Percentiles rank a stretch among this genome's conserved stretches.
Conservation (phyloP, 1,140 invertebrate species). For the Pseudachorutes palmiensis region DNA sequence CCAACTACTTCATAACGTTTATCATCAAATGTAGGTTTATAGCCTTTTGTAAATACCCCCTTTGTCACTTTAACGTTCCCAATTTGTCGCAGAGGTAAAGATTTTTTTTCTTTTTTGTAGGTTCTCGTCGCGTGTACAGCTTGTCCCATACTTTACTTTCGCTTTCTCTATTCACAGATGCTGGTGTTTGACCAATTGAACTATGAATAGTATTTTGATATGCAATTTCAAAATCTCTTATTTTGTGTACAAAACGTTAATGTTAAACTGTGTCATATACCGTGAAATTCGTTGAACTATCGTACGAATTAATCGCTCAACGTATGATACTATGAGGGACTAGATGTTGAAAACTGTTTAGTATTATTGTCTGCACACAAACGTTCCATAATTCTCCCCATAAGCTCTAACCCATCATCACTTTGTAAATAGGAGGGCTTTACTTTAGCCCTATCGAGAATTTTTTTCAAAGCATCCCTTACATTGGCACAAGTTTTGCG, state of each 20-base stretch:
- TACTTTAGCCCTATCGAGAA: not conserved
- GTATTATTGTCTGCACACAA: not conserved
- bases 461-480: not conserved
- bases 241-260: constrained; percentile 14
- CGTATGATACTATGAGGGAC: not conserved
- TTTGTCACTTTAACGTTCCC: not conserved
- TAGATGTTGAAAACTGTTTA: not conserved
- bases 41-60: not conserved
- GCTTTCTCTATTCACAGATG: constrained; percentile 13
- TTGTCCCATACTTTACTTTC: constrained; percentile 16
- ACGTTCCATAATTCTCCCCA: not conserved
- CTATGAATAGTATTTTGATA: constrained; percentile 12
- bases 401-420: not conserved
- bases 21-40: not conserved
- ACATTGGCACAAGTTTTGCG: not conserved
- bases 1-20: not conserved
- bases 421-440: not conserved
- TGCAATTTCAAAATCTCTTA: constrained; percentile 7
- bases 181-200: constrained; percentile 9
- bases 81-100: not conserved
- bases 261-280: constrained; percentile 10
- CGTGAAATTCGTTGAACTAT: constrained; percentile 6
- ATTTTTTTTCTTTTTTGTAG: not conserved
- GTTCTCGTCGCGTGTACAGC: constrained; percentile 3
- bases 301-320: constrained; percentile 19